Evolutionary conservation across 2,888 invertebrate genomes (phyloP).

Genomic region (Helicoverpa assulta): DNA sequence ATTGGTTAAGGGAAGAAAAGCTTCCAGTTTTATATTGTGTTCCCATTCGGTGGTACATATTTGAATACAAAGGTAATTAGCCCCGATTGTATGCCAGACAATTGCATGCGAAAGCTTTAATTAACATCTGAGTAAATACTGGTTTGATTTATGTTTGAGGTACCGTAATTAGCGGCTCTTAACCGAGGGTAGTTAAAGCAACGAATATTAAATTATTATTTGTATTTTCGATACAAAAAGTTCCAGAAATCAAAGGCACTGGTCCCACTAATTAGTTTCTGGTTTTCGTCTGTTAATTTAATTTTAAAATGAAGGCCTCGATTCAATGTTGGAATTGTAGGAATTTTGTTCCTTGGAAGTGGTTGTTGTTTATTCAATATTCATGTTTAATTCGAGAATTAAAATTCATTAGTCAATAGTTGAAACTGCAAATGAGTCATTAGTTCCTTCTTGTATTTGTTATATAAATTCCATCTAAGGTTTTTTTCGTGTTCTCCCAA

Average conservation of each 20-base stretch:
- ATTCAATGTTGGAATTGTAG: constrained; percentile 65
- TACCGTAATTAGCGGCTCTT: constrained; percentile 68
- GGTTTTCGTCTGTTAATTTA: constrained; percentile 58
- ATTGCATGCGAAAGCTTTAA: constrained; percentile 66
- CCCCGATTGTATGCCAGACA: constrained; percentile 61
- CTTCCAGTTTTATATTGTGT: constrained; percentile 20
- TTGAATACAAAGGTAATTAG: constrained; percentile 60
- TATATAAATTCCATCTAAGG: constrained; percentile 31
- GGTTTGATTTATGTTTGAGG: constrained; percentile 67
- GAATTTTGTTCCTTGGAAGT: constrained; percentile 69
- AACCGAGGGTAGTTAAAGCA: constrained; percentile 60
- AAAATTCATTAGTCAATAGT: constrained; percentile 73
- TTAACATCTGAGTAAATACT: constrained; percentile 67
- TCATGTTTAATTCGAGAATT: constrained; percentile 67
- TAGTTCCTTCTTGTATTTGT: constrained; percentile 58
- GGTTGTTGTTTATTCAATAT: constrained; percentile 67
- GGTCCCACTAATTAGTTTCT: constrained; percentile 68
- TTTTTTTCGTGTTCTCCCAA: constrained; percentile 37
- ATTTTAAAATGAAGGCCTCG: constrained; percentile 63
- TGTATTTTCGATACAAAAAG: constrained; percentile 54
- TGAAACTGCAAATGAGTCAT: constrained; percentile 59
- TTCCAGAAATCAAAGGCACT: constrained; percentile 43
- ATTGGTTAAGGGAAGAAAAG: constrained; percentile 9
- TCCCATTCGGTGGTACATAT: constrained; percentile 28
- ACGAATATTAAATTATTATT: constrained; percentile 67